Conservation (phyloP, 2,797 vertebrate genomes). For the Propithecus deckenii region DNA sequence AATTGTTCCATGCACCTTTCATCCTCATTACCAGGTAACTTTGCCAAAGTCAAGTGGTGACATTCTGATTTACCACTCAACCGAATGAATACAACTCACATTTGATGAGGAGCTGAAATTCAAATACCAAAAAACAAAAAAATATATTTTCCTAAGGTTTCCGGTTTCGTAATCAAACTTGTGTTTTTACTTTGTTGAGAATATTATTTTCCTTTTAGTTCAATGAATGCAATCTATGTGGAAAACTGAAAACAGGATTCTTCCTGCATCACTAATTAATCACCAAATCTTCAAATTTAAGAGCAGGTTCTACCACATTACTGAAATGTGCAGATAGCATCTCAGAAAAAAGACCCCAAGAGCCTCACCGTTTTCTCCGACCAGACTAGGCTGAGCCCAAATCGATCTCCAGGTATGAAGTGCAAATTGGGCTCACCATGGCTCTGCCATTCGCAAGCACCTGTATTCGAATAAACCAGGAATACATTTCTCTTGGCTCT, state of each 20-base stretch:
- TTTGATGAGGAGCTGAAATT: conserved; percentile 60
- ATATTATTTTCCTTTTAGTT: conserved; percentile 45
- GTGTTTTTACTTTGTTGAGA: conserved; percentile 51
- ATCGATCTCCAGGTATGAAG: conserved; percentile 51
- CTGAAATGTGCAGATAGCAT: conserved; percentile 20
- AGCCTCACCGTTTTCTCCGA: neutral
- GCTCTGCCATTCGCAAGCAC: conserved; percentile 57
- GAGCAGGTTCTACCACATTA: neutral
- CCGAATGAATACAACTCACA: conserved; percentile 33
- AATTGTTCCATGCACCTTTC: conserved; percentile 84
- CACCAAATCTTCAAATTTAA: conserved; percentile 40
- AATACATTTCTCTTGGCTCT: conserved; percentile 69
- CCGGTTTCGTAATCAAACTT: conserved; percentile 57
- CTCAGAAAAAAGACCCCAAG: neutral
- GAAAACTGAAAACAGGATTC: neutral
- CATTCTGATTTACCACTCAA: conserved; percentile 78
- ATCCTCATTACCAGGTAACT: conserved; percentile 76
- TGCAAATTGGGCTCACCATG: neutral
- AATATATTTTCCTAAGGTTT: conserved; percentile 49
- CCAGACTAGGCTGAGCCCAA: neutral
- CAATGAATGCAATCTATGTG: neutral
- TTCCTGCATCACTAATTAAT: neutral
- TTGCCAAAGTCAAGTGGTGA: conserved; percentile 81
- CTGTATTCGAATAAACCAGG: conserved; percentile 55
- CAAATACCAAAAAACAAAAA: conserved; percentile 28